Conservation (phyloP, 2,888 invertebrate species). For the Drosophila cyrtoloma region DNA sequence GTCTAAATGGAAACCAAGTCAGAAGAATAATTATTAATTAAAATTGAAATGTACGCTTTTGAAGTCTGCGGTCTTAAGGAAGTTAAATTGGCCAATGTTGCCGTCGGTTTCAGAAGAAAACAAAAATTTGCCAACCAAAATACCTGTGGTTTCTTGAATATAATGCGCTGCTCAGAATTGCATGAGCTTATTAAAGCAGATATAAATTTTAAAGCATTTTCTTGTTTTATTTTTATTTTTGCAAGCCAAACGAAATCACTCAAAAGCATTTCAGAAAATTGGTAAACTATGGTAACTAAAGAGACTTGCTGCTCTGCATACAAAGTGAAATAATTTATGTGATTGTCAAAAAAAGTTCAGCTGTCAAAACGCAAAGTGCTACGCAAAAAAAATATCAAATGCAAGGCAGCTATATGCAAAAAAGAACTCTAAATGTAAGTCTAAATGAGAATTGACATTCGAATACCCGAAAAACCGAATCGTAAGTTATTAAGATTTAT, state of each 20-base stretch:
- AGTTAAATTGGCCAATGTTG: background rate
- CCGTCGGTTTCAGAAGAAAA: background rate
- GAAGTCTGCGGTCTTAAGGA: background rate
- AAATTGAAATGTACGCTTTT: background rate
- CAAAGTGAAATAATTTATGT: slow-evolving; percentile 44
- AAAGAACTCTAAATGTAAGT: slow-evolving; percentile 30
- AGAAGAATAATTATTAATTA: slow-evolving; percentile 12
- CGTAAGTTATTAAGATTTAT: slow-evolving; percentile 64
- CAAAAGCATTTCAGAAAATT: slow-evolving; percentile 39
- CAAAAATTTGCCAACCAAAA: background rate
- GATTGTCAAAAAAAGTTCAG: slow-evolving; percentile 29
- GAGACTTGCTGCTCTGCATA: background rate
- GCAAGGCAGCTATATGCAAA: slow-evolving; percentile 4
- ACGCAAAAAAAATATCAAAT: slow-evolving; percentile 30
- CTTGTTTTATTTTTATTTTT: background rate
- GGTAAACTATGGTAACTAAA: slow-evolving; percentile 21
- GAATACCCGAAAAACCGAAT: slow-evolving; percentile 27
- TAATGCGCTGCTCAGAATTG: background rate
- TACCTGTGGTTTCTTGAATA: background rate
- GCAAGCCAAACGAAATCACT: slow-evolving; percentile 9
- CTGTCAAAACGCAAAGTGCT: slow-evolving; percentile 53
- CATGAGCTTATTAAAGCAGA: background rate
- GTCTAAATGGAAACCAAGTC: background rate
- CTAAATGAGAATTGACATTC: slow-evolving; percentile 36
- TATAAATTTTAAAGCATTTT: background rate